A percentile compares a stretch with the other conserved stretches of the same genome.
These are phyloP conservation scores for Turritopsis rubra DNA, from an alignment of 30 jellyfish, hydroid and myxozoan genomes.

Conservation along the genomic window DNA sequence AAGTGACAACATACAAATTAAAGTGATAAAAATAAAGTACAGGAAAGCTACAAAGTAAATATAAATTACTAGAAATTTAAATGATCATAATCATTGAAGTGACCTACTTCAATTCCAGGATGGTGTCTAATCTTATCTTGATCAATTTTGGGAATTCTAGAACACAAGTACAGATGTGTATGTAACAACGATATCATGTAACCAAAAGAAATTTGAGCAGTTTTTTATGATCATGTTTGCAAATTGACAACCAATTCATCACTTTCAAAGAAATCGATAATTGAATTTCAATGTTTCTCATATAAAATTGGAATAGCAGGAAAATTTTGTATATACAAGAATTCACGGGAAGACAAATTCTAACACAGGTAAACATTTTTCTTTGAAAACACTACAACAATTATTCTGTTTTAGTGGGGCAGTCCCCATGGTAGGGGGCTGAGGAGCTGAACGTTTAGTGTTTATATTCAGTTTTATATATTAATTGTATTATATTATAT, in stretches of 20 bases:
- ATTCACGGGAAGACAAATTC: neutral
- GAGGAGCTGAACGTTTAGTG: too few species aligned
- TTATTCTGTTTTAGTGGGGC: too few species aligned
- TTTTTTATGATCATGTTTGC: too few species aligned
- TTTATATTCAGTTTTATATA: too few species aligned
- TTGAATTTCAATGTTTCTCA: neutral
- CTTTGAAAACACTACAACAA: too few species aligned
- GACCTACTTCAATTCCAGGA: conserved; percentile 64
- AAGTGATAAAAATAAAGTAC: neutral
- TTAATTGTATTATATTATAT: too few species aligned
- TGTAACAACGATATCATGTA: neutral
- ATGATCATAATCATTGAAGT: neutral
- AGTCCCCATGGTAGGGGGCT: too few species aligned
- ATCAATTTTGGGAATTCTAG: conserved; percentile 72
- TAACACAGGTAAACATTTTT: neutral
- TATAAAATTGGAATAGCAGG: too few species aligned
- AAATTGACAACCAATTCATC: too few species aligned
- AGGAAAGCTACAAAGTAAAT: neutral
- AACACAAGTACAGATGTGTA: neutral
- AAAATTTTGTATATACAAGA: too few species aligned
- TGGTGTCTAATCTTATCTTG: conserved; percentile 49
- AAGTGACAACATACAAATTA: neutral
- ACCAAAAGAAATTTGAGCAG: neutral
- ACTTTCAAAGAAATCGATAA: neutral
- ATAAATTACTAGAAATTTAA: neutral